Conservation (phyloP, 2,888 invertebrate species). For the Folsomia manolachei region DNA sequence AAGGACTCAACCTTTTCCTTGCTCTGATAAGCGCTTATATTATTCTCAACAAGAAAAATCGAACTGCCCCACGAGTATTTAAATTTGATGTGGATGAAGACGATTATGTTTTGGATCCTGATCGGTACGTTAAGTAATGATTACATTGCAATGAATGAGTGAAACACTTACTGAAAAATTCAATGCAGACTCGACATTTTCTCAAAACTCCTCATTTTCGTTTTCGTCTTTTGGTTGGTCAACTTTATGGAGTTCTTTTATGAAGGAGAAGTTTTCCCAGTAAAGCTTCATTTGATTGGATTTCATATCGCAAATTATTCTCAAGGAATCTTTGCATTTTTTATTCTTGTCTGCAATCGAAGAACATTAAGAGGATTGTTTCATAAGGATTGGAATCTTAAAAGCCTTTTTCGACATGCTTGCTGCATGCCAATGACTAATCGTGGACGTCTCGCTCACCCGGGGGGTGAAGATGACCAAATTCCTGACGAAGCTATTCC, state of each 20-base stretch:
- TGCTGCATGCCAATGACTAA: conserved; percentile 21
- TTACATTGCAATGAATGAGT: too few species aligned
- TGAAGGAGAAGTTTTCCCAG: neutral
- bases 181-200: conserved; percentile 11
- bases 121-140: too few species aligned
- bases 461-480: neutral
- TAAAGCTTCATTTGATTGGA: neutral
- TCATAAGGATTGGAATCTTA: neutral
- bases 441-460: neutral
- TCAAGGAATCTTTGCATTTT: conserved; percentile 33
- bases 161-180: neutral
- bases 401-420: conserved; percentile 33
- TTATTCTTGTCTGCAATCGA: conserved; percentile 35
- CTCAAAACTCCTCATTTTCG: conserved; percentile 13
- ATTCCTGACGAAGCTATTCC: conserved; percentile 14
- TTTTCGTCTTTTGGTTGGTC: conserved; percentile 2
- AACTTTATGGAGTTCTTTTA: conserved; percentile 11
- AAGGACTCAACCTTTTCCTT: conserved; percentile 7
- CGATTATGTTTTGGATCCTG: conserved; percentile 1
- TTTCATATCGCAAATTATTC: conserved; percentile 20
- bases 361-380: conserved; percentile 25
- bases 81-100: neutral
- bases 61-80: neutral
- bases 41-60: conserved; percentile 10
- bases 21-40: conserved; percentile 13